Evolutionary conservation across 1,140 invertebrate species (phyloP).

Genomic region (Oryctes rhinoceros): DNA sequence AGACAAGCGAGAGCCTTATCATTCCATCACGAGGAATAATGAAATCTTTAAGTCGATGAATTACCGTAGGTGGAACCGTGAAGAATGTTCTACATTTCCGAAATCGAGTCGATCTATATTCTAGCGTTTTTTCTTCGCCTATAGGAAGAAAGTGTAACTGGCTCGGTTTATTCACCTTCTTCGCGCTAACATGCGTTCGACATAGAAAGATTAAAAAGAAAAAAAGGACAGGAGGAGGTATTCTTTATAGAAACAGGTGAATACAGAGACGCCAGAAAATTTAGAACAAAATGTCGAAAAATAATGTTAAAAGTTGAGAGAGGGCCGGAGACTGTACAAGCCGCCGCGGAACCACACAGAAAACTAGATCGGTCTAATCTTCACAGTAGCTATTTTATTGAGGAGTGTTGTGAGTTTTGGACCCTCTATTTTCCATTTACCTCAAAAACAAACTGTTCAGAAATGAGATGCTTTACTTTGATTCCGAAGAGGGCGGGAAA

Average conservation of each 20-base stretch:
- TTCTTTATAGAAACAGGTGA: background rate
- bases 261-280: too few relatives aligned
- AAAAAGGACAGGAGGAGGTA: background rate
- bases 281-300: too few relatives aligned
- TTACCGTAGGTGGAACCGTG: background rate
- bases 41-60: background rate
- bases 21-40: background rate
- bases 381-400: too few relatives aligned
- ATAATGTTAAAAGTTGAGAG: too few relatives aligned
- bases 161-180: slow-evolving; percentile 3
- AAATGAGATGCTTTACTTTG: too few relatives aligned
- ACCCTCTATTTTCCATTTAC: too few relatives aligned
- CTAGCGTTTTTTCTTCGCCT: background rate
- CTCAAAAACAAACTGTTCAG: too few relatives aligned
- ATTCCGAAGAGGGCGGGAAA: too few relatives aligned
- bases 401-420: too few relatives aligned
- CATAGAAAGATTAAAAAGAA: background rate
- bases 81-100: background rate
- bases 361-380: too few relatives aligned
- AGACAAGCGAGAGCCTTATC: background rate
- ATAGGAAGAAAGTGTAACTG: slow-evolving; percentile 21
- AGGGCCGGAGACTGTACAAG: too few relatives aligned
- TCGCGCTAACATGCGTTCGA: background rate
- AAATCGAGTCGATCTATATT: slow-evolving; percentile 7
- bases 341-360: too few relatives aligned